phyloP scores from a whole-genome alignment of 2,888 invertebrate genomes.

The Drosophila silvestris region DNA sequence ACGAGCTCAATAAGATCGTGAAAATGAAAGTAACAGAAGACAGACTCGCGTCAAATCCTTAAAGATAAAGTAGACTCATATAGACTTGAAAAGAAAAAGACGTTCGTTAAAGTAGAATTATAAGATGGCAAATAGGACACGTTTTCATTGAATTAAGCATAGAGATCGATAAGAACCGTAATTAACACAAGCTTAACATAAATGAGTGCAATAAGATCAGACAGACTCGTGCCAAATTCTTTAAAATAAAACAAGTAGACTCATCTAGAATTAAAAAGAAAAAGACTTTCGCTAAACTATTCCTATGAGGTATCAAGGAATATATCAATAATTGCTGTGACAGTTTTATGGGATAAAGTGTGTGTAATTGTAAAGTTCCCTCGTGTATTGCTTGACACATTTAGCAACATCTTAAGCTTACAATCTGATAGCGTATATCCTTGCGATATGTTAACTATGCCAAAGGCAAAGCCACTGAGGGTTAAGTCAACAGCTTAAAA shows the following conservation, averaged over 20 bases:
- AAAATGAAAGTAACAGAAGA: accelerated
- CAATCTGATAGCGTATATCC: conserved; percentile 4
- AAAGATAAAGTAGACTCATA: too few relatives aligned
- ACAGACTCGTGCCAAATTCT: too few relatives aligned
- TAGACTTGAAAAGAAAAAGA: background rate
- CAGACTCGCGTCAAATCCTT: too few relatives aligned
- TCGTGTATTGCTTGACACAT: background rate
- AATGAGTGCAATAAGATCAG: too few relatives aligned
- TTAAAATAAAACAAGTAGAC: too few relatives aligned
- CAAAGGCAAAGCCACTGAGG: conserved; percentile 45
- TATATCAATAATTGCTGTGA: background rate
- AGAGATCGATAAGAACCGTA: background rate
- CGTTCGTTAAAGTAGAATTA: too few relatives aligned
- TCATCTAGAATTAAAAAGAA: background rate
- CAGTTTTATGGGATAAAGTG: background rate
- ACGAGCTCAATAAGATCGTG: too few relatives aligned
- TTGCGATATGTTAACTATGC: conserved; percentile 4
- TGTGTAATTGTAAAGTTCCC: background rate
- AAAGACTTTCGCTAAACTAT: background rate
- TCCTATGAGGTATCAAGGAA: background rate
- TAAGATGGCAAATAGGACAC: too few relatives aligned
- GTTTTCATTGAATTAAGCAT: too few relatives aligned
- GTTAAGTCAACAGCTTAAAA: conserved; percentile 75
- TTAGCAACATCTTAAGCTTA: background rate
- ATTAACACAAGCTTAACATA: background rate